phyloP scores from a whole-genome alignment of 2,113 vertebrate genomes.

The Psammodynastes pulverulentus region DNA sequence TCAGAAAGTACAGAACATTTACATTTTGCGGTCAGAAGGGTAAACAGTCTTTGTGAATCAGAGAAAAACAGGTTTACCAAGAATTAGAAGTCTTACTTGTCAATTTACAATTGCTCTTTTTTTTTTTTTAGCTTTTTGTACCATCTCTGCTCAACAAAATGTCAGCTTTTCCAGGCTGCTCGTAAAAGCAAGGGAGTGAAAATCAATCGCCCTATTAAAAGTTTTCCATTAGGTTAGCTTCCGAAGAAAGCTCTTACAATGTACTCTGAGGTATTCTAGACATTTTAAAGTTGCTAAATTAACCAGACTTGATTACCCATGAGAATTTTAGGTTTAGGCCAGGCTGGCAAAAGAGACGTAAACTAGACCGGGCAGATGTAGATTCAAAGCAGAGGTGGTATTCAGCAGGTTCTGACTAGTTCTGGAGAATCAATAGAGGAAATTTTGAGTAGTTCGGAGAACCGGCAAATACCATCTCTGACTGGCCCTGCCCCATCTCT shows the following conservation, averaged over 20 bases:
- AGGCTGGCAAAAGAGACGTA: neutral
- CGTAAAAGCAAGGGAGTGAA: neutral
- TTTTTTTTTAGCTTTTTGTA: neutral
- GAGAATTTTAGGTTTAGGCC: neutral
- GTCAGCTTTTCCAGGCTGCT: neutral
- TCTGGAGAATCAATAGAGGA: too few relatives aligned
- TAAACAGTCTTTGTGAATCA: neutral
- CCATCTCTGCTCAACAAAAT: too few relatives aligned
- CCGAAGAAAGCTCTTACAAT: neutral
- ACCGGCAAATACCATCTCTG: too few relatives aligned
- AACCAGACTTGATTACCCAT: neutral
- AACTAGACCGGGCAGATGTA: neutral
- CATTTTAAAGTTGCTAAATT: neutral
- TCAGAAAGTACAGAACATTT: neutral
- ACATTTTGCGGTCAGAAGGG: neutral
- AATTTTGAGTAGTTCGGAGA: too few relatives aligned
- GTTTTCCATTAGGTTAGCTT: neutral
- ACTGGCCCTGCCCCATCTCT: too few relatives aligned
- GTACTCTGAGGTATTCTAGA: neutral
- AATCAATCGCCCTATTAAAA: neutral
- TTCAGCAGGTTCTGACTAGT: too few relatives aligned
- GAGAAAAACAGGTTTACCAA: neutral
- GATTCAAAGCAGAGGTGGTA: too few relatives aligned
- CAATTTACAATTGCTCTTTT: neutral
- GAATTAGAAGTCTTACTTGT: neutral